Conservation (phyloP, 2,113 vertebrate species). For the Cyprinus carpio region DNA sequence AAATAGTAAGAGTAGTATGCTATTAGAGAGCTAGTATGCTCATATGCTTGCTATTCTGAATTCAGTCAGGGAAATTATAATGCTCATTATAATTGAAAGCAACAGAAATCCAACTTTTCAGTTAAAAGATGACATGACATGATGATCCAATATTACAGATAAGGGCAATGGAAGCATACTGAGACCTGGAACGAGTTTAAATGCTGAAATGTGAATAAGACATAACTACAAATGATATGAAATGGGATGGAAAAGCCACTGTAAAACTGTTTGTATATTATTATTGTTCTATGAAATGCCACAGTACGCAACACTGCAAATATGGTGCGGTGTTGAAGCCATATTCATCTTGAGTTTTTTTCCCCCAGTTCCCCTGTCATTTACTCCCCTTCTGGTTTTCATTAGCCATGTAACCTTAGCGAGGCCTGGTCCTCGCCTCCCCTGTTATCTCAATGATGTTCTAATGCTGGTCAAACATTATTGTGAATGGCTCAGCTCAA, state of each 20-base stretch:
- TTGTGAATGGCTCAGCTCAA: slow-evolving; percentile 81
- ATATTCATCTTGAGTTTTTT: neutral
- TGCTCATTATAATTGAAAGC: neutral
- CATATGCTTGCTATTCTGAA: neutral
- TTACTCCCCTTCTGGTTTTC: slow-evolving; percentile 61
- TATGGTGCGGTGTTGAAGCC: neutral
- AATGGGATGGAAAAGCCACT: neutral
- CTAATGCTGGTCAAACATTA: slow-evolving; percentile 84
- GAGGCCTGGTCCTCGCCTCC: slow-evolving; percentile 69
- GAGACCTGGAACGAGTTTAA: too few species aligned
- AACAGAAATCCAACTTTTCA: neutral
- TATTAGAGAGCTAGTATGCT: neutral
- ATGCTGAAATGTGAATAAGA: neutral
- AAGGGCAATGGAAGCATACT: neutral
- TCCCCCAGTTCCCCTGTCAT: slow-evolving; percentile 31
- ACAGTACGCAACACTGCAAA: slow-evolving; percentile 13
- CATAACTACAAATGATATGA: neutral
- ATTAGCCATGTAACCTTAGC: slow-evolving; percentile 62
- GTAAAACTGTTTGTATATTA: neutral
- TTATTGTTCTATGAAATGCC: neutral
- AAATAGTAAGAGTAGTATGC: neutral
- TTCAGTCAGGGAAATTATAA: neutral
- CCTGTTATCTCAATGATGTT: slow-evolving; percentile 81
- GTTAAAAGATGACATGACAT: neutral
- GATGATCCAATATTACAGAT: neutral